Base-by-base conservation (phyloP, 2,797 vertebrate genomes). In the Arrhamphus sclerolepis region DNA sequence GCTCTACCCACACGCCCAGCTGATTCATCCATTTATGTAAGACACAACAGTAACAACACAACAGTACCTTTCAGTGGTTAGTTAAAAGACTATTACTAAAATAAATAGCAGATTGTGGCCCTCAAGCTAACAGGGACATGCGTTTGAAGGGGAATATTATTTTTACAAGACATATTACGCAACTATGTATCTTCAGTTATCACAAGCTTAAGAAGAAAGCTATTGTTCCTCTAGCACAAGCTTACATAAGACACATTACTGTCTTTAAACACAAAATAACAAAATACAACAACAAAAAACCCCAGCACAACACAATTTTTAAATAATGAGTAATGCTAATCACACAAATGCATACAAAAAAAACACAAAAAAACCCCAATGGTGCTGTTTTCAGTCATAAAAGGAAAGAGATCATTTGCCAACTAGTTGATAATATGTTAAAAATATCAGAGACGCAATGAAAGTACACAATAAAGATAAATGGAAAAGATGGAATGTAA, bases 11-110 rank as follows among this genome's bases (percentile, higher is more conserved):
- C 72, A 66, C 2, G 18, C 29, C 9, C 0, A 10, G 50, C 55
- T 75, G 74, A 73, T 62, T 71, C 70, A 80, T 40, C 1, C 2
- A 24, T 61, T 77, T 71, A 81, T 59, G 34, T 64, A 73, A 75
- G 28, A 54, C n/a, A 59, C 6, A 7, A 18, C 19, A 19, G 22
- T 61, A 4, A 38, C 13, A 56, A 62, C n/a, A 66, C 31, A 69
- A 18, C 31, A 69, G 18, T 22, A 31, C 21, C n/a, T n/a, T 6
- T 1, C 4, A 14, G 18, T 43, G 55, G 56, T 39, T 18, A 14
- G 5, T 40, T 20, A 29, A 24, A 6, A 38, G 24, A 46, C 44
- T 22, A 26, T 39, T 17, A 24, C 8, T 26, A 7, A 10, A 57
- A 5, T 34, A 2, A 34, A 34, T 13, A 34, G 31, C 9, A 9